phyloP scores from a whole-genome alignment of 2,888 invertebrate species.

The Physocephala rufipes region DNA sequence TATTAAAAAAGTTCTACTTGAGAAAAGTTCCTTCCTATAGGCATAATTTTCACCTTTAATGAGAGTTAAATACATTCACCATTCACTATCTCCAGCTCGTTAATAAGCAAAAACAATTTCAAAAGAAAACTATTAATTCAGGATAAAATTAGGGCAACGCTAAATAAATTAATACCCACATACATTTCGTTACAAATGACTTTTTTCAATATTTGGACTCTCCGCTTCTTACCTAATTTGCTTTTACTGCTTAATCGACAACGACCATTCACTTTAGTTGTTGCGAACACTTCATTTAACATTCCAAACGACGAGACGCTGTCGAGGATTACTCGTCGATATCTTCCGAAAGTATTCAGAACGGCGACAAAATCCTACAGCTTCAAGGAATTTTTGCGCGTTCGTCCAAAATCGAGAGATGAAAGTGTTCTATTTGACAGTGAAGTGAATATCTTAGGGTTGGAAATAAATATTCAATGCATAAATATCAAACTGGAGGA shows the following conservation, averaged over 20 bases:
- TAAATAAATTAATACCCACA: too few species aligned
- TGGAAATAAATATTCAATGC: slow-evolving; percentile 23
- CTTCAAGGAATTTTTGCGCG: slow-evolving; percentile 25
- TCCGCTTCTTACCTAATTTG: slow-evolving; percentile 38
- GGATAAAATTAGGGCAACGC: too few species aligned
- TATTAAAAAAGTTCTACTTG: neutral
- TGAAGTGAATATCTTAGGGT: slow-evolving; percentile 33
- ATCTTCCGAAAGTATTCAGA: slow-evolving; percentile 30
- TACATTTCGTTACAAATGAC: too few species aligned
- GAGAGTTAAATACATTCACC: too few species aligned
- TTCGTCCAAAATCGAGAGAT: slow-evolving; percentile 31
- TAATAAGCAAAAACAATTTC: too few species aligned
- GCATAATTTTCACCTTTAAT: too few species aligned
- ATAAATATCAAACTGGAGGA: slow-evolving; percentile 18
- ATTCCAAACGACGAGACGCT: slow-evolving; percentile 59
- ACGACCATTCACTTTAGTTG: slow-evolving; percentile 62
- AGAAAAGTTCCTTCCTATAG: neutral
- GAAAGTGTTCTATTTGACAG: slow-evolving; percentile 31
- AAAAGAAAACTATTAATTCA: too few species aligned
- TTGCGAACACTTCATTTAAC: slow-evolving; percentile 65
- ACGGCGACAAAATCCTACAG: slow-evolving; percentile 5
- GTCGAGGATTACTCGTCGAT: slow-evolving; percentile 42
- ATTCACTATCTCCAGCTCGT: too few species aligned
- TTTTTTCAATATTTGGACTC: too few species aligned
- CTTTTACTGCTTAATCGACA: slow-evolving; percentile 47